Evolutionary conservation across 2,888 invertebrate species (phyloP), one percentile per base, ranked within the genome.

Genomic region (Synanthedon tipuliformis): DNA sequence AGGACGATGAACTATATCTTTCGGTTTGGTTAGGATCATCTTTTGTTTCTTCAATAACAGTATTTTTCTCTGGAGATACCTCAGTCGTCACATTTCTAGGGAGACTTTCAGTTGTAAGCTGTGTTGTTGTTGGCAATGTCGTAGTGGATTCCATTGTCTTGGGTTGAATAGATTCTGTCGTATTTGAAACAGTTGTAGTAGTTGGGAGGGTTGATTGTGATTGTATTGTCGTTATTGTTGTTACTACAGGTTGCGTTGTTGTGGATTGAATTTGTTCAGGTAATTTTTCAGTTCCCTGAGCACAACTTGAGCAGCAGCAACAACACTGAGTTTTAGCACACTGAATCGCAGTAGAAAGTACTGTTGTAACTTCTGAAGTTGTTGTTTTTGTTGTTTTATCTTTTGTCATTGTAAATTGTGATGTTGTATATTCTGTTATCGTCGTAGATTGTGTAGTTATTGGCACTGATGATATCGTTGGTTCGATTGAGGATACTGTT

Each of bases 161-260:
- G 10, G 10, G 34, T 34, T 34, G 34, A 34, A 34, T 34, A 34
- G 34, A 34, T 27, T 51, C 34, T 48, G 51, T 27, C 48, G 50
- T 52, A 27, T 50, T 54, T 16, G 55, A 53, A 48, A 56, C 57
- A 7, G 53, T 50, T 16, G 51, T n/a, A 12, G 50, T 56, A 12
- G 41, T 8, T 41, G 53, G 41, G 15, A 45, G 7, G 4, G 11
- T 45, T 12, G 45, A n/a, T 13, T 45, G 45, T n/a, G 34, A 34
- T 34, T 34, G 34, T 34, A 34, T 8, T 34, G 3, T 10, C 34
- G 34, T 3, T 8, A 10, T 34, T 34, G 34, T 34, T 34, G 34
- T 34, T 34, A 10, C 34, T 10, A 34, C 7, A 34, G 10, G 34
- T 34, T 34, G 8, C 10, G 34, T 34, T 10, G 10, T 3, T 34